phyloP scores from a whole-genome alignment of 2,113 vertebrate genomes.

The Nothocercus julius region DNA sequence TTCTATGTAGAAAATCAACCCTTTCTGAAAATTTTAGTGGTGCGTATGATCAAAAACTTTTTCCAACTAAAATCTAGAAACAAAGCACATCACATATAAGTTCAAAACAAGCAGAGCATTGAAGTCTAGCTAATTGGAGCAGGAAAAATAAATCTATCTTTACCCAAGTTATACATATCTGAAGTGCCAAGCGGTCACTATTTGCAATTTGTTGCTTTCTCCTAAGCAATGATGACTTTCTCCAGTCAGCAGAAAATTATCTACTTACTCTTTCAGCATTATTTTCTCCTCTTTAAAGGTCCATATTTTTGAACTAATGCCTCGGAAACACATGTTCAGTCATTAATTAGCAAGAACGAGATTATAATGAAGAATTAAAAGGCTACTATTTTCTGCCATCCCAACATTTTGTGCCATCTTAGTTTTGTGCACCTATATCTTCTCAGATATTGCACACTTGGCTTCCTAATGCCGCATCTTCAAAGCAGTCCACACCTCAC shows the following conservation, averaged over 20 bases:
- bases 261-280: not conserved
- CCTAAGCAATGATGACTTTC: not conserved
- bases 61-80: not conserved
- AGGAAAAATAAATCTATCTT: not conserved
- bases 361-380: not conserved
- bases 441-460: not conserved
- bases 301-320: accelerated
- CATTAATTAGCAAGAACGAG: not conserved
- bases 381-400: not conserved
- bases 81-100: not conserved
- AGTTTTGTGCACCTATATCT: accelerated
- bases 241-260: not conserved
- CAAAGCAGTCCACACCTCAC: not conserved
- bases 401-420: not conserved
- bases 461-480: not conserved
- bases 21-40: not conserved
- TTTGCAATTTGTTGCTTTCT: not conserved
- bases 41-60: not conserved
- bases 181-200: not conserved
- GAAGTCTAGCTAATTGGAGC: not conserved
- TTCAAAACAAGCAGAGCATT: not conserved
- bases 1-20: not conserved
- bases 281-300: not conserved
- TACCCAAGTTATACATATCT: not conserved
- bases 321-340: accelerated